Base-by-base conservation (phyloP, 64 coral and sea anemone species). In the Montipora efflorescens region DNA sequence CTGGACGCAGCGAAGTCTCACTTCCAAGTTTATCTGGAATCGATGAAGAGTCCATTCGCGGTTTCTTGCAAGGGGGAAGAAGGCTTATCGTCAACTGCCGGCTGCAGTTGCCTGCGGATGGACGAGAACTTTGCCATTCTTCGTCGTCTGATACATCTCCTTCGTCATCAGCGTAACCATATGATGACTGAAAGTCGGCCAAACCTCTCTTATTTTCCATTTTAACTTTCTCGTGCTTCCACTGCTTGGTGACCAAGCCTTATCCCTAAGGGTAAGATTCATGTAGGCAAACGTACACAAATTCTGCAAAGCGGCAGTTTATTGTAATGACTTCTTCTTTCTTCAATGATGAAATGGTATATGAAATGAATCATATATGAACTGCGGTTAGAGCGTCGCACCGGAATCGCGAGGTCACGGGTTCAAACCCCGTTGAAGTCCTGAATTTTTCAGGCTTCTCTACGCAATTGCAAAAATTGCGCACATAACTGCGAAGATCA, bases 71-170 rank as follows among this genome's bases (percentile, higher is more conserved):
- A 15, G 84, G 75, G 3, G 75, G 55, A 68, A 49, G 52, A 11
- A 64, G 14, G 14, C 61, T 64, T 64, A 67, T 81, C 19, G 68
- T 7, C 20, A 19, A 45, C 51, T 66, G 86, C 19, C 86, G 45
- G 46, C 74, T 77, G 8, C 19, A 75, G 47, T 50, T 28, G 66
- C 57, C 19, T 7, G 53, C 5, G 8, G 78, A 66, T 28, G 58
- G 51, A 43, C 46, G 84, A 9, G 78, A 77, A 15, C 48, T 68
- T 22, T 69, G 48, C 84, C 89, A 94, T 75, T 95, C 93, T 85
- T 98, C 89, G 20, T 95, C 83, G 61, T 92, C 93, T 57, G 81
- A 74, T 5, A 18, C 16, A 48, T 85, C 90, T 36, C 57, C 90
- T 57, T 85, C 81, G 62, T 77, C 72, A 19, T 77, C 16, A 11